Percentiles rank a stretch among this genome's conserved stretches.
Conservation (phyloP, 2,797 vertebrate species). For the Scolopax rusticola region DNA sequence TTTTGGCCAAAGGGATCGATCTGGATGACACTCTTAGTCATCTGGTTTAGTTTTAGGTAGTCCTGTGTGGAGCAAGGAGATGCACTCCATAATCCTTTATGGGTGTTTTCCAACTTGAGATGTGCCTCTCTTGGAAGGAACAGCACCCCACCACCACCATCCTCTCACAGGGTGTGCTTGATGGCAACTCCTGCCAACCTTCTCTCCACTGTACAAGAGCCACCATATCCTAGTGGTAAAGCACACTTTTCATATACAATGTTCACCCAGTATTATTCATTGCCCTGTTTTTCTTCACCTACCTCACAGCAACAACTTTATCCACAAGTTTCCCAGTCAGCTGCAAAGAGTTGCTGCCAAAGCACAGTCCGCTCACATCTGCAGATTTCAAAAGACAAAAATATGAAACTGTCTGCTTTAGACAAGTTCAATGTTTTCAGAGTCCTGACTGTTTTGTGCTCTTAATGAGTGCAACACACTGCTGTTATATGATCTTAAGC, state of each 20-base stretch:
- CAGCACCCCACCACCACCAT: not conserved
- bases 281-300: constrained; percentile 18
- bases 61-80: not conserved
- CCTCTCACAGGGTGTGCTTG: not conserved
- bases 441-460: not conserved
- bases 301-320: constrained; percentile 90
- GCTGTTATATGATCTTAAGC: not conserved
- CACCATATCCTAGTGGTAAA: not conserved
- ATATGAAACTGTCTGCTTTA: not conserved
- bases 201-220: not conserved
- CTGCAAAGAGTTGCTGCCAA: constrained; percentile 86
- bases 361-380: constrained; percentile 86
- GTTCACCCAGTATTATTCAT: not conserved
- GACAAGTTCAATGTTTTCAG: not conserved
- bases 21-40: not conserved
- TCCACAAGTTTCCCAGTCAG: constrained; percentile 89
- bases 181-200: not conserved
- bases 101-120: not conserved
- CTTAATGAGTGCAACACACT: not conserved
- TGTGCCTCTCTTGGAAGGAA: not conserved
- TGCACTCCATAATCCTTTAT: not conserved
- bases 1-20: not conserved
- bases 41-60: not conserved
- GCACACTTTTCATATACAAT: not conserved
- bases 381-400: constrained; percentile 53